A percentile compares a stretch with the other conserved stretches of the same genome.
Conservation (phyloP, 2,797 vertebrate species). For the Labroides dimidiatus region DNA sequence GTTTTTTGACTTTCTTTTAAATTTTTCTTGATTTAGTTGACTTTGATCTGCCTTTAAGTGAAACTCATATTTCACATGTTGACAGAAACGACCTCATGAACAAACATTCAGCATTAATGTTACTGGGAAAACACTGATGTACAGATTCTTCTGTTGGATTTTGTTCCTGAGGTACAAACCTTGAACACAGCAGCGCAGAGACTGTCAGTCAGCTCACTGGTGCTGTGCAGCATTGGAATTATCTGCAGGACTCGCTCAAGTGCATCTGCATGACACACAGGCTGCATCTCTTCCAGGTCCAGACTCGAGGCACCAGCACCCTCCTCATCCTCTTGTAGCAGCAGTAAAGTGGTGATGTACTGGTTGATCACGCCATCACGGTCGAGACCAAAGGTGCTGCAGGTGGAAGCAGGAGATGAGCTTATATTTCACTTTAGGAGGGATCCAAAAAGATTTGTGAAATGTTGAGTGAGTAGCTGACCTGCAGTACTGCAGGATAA, state of each 20-base stretch:
- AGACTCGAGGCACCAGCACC: not conserved
- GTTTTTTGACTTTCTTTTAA: too few species aligned
- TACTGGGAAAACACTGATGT: not conserved
- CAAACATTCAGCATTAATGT: not conserved
- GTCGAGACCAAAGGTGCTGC: conserved; percentile 90
- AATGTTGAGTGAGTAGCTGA: conserved; percentile 54
- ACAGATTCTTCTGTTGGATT: not conserved
- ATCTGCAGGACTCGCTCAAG: conserved; percentile 87
- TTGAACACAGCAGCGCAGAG: conserved; percentile 89
- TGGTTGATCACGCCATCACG: conserved; percentile 89
- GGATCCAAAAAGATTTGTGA: not conserved
- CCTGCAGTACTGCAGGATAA: conserved; percentile 94
- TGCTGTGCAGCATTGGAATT: conserved; percentile 88
- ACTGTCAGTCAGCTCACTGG: conserved; percentile 84
- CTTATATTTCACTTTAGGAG: not conserved
- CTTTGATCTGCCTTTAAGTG: too few species aligned
- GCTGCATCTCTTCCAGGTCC: conserved; percentile 34
- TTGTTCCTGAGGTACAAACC: conserved; percentile 74
- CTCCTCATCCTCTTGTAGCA: conserved; percentile 81
- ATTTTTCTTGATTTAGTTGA: too few species aligned
- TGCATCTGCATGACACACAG: conserved; percentile 70
- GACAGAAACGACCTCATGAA: not conserved
- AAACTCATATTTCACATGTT: not conserved
- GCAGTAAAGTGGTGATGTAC: conserved; percentile 92
- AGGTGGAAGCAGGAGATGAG: conserved; percentile 2